These are phyloP conservation scores for Siniperca chuatsi DNA, from an alignment of 2,113 vertebrate species.

Conservation along the genomic window DNA sequence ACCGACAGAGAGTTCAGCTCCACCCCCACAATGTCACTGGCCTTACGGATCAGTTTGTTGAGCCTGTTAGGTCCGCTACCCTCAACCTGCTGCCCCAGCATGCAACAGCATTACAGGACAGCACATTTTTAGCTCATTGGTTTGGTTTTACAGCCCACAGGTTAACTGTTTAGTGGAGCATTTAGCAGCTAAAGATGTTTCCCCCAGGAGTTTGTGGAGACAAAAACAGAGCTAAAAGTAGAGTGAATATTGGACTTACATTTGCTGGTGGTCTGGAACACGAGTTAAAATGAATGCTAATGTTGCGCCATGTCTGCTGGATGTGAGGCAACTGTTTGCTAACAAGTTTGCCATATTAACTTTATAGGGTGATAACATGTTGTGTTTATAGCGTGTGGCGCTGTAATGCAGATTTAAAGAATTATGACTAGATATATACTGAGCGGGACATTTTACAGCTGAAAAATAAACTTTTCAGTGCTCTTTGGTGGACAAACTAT, in stretches of 20 bases:
- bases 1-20: no score
- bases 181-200: background rate
- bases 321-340: background rate
- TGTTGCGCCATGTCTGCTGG: background rate
- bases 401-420: background rate
- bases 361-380: background rate
- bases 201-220: background rate
- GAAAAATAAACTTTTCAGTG: slow-evolving; percentile 7
- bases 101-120: no score
- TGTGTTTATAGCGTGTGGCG: background rate
- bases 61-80: no score
- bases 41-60: no score
- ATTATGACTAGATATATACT: background rate
- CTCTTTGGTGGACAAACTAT: background rate
- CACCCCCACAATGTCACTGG: no score
- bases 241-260: background rate
- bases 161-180: background rate
- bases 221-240: background rate
- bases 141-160: background rate
- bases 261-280: background rate
- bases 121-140: background rate
- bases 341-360: background rate
- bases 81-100: no score
- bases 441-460: background rate
- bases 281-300: background rate